phyloP scores from a whole-genome alignment of 2,888 invertebrate genomes.

The Palloptera scutellata region DNA sequence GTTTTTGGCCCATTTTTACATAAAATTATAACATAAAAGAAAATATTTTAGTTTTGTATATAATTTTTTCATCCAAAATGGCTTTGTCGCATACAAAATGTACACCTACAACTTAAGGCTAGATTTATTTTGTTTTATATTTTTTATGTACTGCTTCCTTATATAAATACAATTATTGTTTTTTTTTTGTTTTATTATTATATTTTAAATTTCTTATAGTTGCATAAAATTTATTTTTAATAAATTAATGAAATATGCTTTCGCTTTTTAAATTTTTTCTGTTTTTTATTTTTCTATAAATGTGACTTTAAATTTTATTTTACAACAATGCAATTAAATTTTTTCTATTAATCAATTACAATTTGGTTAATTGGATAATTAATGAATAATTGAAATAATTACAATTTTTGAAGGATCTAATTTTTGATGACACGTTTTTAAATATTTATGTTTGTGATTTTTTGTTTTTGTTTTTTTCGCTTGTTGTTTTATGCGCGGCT shows the following conservation, averaged over 20 bases:
- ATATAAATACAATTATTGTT: slow-evolving; percentile 42
- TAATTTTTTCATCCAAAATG: slow-evolving; percentile 46
- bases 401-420: not conserved
- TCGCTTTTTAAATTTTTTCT: slow-evolving; percentile 8
- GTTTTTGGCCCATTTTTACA: slow-evolving; percentile 3
- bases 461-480: slow-evolving; percentile 24
- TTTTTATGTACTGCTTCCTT: slow-evolving; percentile 34
- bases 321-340: not conserved
- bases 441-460: slow-evolving; percentile 20
- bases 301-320: not conserved
- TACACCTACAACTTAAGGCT: slow-evolving; percentile 49
- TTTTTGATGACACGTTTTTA: slow-evolving; percentile 27
- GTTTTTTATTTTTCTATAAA: not conserved
- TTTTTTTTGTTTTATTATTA: slow-evolving; percentile 32
- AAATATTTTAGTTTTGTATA: slow-evolving; percentile 8
- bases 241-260: slow-evolving; percentile 51
- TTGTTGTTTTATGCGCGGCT: slow-evolving; percentile 36
- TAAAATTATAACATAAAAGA: slow-evolving; percentile 1
- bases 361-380: too few species aligned
- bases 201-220: slow-evolving; percentile 28
- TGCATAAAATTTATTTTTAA: slow-evolving; percentile 48
- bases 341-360: not conserved
- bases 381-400: too few species aligned
- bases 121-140: slow-evolving; percentile 36
- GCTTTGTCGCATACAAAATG: slow-evolving; percentile 53